A percentile compares a stretch with the other conserved stretches of the same genome.
Conservation (phyloP, 1,140 invertebrate genomes). For the Philopotamus ludificatus region DNA sequence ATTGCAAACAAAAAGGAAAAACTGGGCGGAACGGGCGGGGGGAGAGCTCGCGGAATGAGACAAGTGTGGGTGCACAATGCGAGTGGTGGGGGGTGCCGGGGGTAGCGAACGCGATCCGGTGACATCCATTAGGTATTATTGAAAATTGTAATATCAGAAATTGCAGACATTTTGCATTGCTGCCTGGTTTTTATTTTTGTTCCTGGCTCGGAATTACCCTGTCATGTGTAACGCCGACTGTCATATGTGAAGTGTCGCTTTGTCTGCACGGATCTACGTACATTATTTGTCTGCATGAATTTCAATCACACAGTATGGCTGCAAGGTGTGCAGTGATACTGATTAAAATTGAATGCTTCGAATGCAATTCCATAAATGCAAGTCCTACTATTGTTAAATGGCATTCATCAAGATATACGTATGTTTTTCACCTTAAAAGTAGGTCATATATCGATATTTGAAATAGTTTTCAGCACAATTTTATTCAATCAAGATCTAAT, state of each 20-base stretch:
- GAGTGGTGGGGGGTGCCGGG: slow-evolving; percentile 46
- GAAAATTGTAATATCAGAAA: slow-evolving; percentile 60
- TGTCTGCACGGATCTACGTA: too few species aligned
- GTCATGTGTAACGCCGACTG: neutral
- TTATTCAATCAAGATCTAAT: too few species aligned
- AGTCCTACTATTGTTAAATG: too few species aligned
- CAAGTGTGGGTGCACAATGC: slow-evolving; percentile 7
- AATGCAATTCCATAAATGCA: too few species aligned
- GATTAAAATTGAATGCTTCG: too few species aligned
- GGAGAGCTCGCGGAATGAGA: slow-evolving; percentile 47
- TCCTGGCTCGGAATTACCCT: neutral
- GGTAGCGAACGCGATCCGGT: slow-evolving; percentile 48
- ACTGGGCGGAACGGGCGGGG: slow-evolving; percentile 46
- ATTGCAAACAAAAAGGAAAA: slow-evolving; percentile 24
- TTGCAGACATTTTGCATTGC: slow-evolving; percentile 44
- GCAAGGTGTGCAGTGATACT: too few species aligned
- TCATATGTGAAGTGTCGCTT: neutral
- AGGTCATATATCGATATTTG: too few species aligned
- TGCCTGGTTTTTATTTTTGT: slow-evolving; percentile 14
- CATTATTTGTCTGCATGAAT: too few species aligned
- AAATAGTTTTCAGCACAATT: too few species aligned
- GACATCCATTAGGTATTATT: slow-evolving; percentile 59
- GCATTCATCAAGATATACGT: too few species aligned
- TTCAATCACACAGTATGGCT: too few species aligned
- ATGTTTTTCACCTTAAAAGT: too few species aligned